Conservation (phyloP, 2,797 vertebrate species). For the Morelia viridis region DNA sequence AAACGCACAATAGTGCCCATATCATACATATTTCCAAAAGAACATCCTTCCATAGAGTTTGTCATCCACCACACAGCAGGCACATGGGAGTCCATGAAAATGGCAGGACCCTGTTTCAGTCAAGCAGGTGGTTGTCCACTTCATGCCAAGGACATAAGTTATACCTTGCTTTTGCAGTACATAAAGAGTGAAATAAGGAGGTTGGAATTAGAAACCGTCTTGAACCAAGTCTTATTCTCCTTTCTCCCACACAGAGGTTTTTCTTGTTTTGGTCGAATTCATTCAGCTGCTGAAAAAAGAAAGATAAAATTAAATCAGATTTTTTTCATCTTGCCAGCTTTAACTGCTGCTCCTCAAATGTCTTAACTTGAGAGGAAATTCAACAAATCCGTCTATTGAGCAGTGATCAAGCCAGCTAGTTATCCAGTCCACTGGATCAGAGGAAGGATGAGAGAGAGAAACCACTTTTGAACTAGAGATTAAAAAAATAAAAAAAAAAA, state of each 20-base stretch:
- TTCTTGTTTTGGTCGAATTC: conserved; percentile 43
- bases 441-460: conserved; percentile 44
- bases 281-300: conserved; percentile 61
- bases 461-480: neutral
- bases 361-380: conserved; percentile 36
- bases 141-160: conserved; percentile 21
- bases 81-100: neutral
- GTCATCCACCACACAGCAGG: neutral
- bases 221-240: conserved; percentile 62
- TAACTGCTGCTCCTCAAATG: conserved; percentile 38
- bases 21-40: conserved; percentile 37
- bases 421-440: conserved; percentile 3
- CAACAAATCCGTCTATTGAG: conserved; percentile 25
- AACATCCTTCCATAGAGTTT: conserved; percentile 14
- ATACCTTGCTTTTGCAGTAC: conserved; percentile 31
- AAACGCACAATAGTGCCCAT: conserved; percentile 16
- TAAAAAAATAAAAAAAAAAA: conserved; percentile 27
- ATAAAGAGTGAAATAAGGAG: conserved; percentile 40
- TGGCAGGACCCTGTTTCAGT: neutral
- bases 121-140: neutral
- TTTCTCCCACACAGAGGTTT: conserved; percentile 51
- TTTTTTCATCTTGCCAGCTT: conserved; percentile 42
- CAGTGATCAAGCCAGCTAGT: conserved; percentile 4
- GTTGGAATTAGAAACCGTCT: conserved; percentile 53
- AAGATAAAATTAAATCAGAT: conserved; percentile 33